A percentile compares a stretch with the other conserved stretches of the same genome.
Evolutionary conservation across 2,797 vertebrate species (phyloP).

Genomic region (Nothura maculosa): DNA sequence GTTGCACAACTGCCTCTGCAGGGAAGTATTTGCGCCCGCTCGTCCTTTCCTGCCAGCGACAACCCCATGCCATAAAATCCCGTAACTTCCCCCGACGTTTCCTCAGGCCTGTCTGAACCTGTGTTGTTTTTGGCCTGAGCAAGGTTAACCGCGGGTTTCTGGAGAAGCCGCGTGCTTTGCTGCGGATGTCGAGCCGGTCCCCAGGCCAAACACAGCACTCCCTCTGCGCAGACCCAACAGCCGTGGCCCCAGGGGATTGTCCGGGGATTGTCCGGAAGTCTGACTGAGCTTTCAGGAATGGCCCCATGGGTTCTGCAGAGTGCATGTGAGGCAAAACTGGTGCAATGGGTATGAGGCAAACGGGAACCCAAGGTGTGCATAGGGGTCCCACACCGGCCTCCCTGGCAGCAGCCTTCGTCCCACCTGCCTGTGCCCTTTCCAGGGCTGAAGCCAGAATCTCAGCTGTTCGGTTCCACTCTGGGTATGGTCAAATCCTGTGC

Average conservation of each 20-base stretch:
- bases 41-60: accelerated
- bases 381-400: neutral
- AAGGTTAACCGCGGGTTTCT: accelerated
- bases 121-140: neutral
- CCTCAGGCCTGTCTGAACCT: neutral
- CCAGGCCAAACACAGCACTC: neutral
- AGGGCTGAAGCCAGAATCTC: neutral
- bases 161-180: neutral
- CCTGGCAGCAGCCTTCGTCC: neutral
- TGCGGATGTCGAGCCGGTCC: neutral
- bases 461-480: neutral
- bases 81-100: neutral
- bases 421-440: accelerated
- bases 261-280: neutral
- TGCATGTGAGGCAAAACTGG: neutral
- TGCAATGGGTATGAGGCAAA: neutral
- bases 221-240: accelerated
- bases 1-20: accelerated
- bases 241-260: accelerated
- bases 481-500: neutral
- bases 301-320: accelerated
- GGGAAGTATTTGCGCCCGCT: neutral
- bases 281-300: neutral
- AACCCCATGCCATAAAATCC: neutral
- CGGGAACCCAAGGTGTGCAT: accelerated